phyloP scores from a whole-genome alignment of 2,113 vertebrate genomes.

The Todiramphus chloris region DNA sequence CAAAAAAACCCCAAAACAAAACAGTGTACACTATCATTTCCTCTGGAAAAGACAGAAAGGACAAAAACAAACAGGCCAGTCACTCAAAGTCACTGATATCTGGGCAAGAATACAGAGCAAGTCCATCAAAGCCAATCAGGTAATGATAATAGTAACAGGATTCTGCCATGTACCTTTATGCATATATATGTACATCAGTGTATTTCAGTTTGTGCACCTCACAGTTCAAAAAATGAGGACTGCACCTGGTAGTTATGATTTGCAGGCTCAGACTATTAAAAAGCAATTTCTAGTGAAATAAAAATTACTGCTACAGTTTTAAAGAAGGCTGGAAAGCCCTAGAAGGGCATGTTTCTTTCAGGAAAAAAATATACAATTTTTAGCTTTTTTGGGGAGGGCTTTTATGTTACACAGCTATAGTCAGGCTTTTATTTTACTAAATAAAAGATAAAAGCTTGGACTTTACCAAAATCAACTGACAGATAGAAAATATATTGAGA shows the following conservation, averaged over 20 bases:
- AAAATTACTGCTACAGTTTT: background rate
- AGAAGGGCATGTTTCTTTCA: background rate
- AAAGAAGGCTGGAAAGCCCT: background rate
- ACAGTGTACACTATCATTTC: background rate
- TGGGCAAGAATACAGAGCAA: background rate
- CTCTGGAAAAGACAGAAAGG: background rate
- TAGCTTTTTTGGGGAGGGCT: background rate
- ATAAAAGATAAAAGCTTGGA: background rate
- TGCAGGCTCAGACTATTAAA: background rate
- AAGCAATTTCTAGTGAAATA: background rate
- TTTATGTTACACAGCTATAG: background rate
- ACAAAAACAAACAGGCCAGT: background rate
- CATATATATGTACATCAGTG: no score
- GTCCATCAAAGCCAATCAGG: background rate
- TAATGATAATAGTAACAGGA: background rate
- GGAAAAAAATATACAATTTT: background rate
- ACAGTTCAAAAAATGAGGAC: background rate
- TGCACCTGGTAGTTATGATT: background rate
- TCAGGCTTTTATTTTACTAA: background rate
- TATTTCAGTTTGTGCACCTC: background rate
- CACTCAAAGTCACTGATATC: background rate
- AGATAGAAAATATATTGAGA: background rate
- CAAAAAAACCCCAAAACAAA: background rate
- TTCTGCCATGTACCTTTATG: background rate
- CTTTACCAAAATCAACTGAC: background rate